These are phyloP conservation scores for Dicentrarchus labrax DNA, from an alignment of 2,113 vertebrate species.

Conservation along the genomic window DNA sequence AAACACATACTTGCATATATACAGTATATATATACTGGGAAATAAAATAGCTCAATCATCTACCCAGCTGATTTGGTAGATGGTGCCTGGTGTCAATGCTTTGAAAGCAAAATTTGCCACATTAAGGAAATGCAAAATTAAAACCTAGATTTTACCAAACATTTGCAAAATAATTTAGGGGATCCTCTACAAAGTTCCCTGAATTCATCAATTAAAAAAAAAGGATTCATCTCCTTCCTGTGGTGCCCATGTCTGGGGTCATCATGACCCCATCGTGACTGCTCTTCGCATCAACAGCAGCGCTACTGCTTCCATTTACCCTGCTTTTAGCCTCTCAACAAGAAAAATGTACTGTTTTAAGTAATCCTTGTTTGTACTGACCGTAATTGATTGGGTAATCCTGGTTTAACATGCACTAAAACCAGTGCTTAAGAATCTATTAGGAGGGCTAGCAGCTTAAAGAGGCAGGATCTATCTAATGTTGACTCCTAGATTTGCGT, in stretches of 20 bases:
- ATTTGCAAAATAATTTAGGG: background rate
- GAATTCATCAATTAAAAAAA: conserved; percentile 40
- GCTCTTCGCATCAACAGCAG: conserved; percentile 69
- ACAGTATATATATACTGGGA: background rate
- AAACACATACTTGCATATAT: background rate
- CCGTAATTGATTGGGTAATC: conserved; percentile 91
- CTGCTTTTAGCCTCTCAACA: conserved; percentile 84
- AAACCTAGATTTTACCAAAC: background rate
- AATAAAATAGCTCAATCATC: background rate
- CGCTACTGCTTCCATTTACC: conserved; percentile 74
- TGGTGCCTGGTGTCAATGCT: background rate
- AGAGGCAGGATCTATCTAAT: conserved; percentile 84
- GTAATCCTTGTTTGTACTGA: conserved; percentile 90
- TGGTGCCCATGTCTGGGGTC: conserved; percentile 58
- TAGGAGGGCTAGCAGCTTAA: conserved; percentile 86
- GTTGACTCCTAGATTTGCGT: conserved; percentile 72
- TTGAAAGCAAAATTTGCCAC: background rate
- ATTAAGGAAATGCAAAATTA: background rate
- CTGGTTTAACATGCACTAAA: conserved; percentile 91
- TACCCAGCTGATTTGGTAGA: background rate
- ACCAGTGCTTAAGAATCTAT: conserved; percentile 90
- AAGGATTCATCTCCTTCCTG: conserved; percentile 37
- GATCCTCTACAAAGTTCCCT: background rate
- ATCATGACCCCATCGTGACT: conserved; percentile 58
- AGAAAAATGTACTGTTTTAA: conserved; percentile 91